These are phyloP conservation scores for Drosophila affinis DNA, from an alignment of 2,888 invertebrate species.

Conservation along the genomic window DNA sequence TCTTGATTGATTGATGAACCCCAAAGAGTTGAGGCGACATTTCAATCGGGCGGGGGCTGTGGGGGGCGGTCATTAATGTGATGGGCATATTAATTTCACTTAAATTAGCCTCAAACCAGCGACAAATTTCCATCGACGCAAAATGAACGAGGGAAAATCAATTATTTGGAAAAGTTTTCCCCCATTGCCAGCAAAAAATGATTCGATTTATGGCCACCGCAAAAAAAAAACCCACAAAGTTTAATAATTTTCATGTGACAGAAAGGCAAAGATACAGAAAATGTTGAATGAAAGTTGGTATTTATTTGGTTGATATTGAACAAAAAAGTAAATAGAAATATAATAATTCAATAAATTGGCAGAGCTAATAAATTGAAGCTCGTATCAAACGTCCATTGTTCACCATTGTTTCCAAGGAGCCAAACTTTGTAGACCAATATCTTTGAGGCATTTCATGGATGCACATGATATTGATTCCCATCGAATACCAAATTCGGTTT, in stretches of 20 bases:
- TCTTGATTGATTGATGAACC: conserved; percentile 40
- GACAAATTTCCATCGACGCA: neutral
- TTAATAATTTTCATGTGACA: conserved; percentile 45
- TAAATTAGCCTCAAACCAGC: conserved; percentile 34
- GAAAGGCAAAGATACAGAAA: conserved; percentile 1
- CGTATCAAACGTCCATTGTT: neutral
- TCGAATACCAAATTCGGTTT: conserved; percentile 24
- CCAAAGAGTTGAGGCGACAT: conserved; percentile 30
- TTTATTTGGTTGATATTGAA: conserved; percentile 8
- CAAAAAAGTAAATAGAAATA: neutral
- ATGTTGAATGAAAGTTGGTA: conserved; percentile 15
- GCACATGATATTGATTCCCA: conserved; percentile 14
- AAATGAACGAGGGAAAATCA: conserved; percentile 24
- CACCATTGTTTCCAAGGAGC: neutral
- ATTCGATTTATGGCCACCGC: conserved; percentile 32
- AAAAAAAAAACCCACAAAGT: conserved; percentile 45
- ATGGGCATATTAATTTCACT: conserved; percentile 46
- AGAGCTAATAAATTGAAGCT: neutral
- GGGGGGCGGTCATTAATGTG: conserved; percentile 37
- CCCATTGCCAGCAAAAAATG: conserved; percentile 3
- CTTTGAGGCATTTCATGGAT: neutral
- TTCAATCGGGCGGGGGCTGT: conserved; percentile 29
- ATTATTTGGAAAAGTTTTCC: conserved; percentile 34
- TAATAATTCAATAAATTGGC: neutral
- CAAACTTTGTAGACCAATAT: neutral